phyloP scores from a whole-genome alignment of 2,888 invertebrate genomes.

The Xestoiulus laeticollis region DNA sequence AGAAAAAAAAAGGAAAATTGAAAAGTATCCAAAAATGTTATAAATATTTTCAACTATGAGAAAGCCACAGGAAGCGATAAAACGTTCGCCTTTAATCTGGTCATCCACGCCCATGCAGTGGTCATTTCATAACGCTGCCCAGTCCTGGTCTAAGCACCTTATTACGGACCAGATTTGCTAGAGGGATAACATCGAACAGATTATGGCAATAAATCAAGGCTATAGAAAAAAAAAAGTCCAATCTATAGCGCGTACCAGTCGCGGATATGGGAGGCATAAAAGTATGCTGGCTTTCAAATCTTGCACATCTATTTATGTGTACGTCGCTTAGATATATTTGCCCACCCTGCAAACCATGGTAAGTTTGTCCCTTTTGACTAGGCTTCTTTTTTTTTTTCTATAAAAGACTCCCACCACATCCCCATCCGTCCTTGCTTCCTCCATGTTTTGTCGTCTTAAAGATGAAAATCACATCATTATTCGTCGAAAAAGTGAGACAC shows the following conservation, averaged over 20 bases:
- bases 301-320: slow-evolving; percentile 41
- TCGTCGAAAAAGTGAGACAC: not conserved
- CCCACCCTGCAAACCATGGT: not conserved
- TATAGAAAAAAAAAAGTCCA: slow-evolving; percentile 41
- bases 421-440: not conserved
- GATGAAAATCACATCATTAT: slow-evolving; percentile 21
- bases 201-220: slow-evolving; percentile 50
- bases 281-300: slow-evolving; percentile 43
- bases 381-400: not conserved
- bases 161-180: slow-evolving; percentile 49
- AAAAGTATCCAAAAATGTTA: slow-evolving; percentile 38
- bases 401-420: not conserved
- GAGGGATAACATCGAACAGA: slow-evolving; percentile 49
- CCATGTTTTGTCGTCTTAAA: slow-evolving; percentile 34
- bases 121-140: slow-evolving; percentile 36
- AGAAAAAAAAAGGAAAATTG: not conserved
- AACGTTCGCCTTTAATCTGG: slow-evolving; percentile 45
- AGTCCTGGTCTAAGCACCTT: slow-evolving; percentile 46
- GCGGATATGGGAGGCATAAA: slow-evolving; percentile 38
- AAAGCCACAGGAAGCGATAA: slow-evolving; percentile 34
- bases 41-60: not conserved
- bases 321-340: slow-evolving; percentile 3
- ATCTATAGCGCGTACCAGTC: slow-evolving; percentile 30
- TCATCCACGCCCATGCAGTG: slow-evolving; percentile 47
- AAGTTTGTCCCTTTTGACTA: not conserved